Base-by-base conservation (phyloP, 2,797 vertebrate genomes). In the Sebastes kiyomatsui region DNA sequence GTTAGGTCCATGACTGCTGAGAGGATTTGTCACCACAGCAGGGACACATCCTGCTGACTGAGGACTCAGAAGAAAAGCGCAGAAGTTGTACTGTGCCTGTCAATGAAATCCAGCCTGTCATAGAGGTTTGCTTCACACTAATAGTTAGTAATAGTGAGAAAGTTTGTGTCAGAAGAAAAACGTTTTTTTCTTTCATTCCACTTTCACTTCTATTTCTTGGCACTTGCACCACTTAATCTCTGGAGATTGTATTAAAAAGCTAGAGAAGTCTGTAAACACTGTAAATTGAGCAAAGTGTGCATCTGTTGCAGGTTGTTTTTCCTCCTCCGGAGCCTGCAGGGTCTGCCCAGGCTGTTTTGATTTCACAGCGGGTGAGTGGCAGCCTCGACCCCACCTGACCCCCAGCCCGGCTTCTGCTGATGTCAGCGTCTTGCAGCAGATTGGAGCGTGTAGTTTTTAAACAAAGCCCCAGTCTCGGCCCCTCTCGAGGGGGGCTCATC, bases 351-450 rank as follows among this genome's bases (percentile, higher is more conserved):
- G 70, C 90, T 94, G 93, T 94, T 95, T 93, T 94, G 84, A 90
- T 94, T 95, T 93, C 49, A 73, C 86, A 85, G 87, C 58, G 90
- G 87, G 78, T 94, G 94, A 96, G 88, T 93, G 92, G 94, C 93
- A 94, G 94, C 90, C 90, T 88, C 91, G 92, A 95, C 95, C 95
- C 88, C 82, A 90, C 67, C 88, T 93, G 94, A 95, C 94, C 95
- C 90, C 84, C 76, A 84, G 88, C 84, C 59, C 76, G 12, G 89
- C 92, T 94, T 94, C 79, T 94, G 95, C 95, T 95, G 94, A 96
- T 93, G 94, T 96, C 95, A 95, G 96, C 95, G 94, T 96, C 93
- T 95, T 94, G 89, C 90, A 67, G 84, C 90, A 93, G 93, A 94
- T 94, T 94, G 93, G 84, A 91, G 91, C 83, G 30, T 93, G 93